phyloP scores from a whole-genome alignment of 1,140 invertebrate genomes.

The Hyles vespertilio region DNA sequence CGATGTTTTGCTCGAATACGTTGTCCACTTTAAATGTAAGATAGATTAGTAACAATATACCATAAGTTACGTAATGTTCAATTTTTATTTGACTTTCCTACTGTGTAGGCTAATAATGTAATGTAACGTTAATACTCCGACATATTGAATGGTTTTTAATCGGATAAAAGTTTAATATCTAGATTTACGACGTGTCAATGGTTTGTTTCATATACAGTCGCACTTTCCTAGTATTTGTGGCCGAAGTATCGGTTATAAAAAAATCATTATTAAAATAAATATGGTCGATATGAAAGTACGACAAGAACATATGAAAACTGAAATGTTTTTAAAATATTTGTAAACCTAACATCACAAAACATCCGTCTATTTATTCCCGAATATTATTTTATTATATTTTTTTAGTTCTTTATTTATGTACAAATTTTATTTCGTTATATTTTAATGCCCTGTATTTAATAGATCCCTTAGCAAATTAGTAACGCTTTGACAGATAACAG shows the following conservation, averaged over 20 bases:
- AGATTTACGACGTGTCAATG: constrained; percentile 2
- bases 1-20: constrained; percentile 19
- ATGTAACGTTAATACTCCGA: constrained; percentile 2
- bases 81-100: constrained; percentile 20
- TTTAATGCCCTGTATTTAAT: constrained; percentile 60
- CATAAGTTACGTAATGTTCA: not conserved
- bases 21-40: constrained; percentile 15
- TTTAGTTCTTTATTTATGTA: constrained; percentile 19
- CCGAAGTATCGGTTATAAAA: no score
- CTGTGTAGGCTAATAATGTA: constrained; percentile 27
- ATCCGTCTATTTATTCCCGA: constrained; percentile 47
- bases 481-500: constrained; percentile 39
- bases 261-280: no score
- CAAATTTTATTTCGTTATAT: constrained; percentile 25
- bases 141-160: not conserved
- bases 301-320: no score
- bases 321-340: not conserved
- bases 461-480: constrained; percentile 70
- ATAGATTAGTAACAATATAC: no score
- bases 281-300: no score
- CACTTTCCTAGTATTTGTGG: no score
- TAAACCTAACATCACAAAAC: constrained; percentile 26
- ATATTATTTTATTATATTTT: constrained; percentile 27
- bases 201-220: no score
- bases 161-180: not conserved